Evolutionary conservation across 92 coral and sea anemone genomes (phyloP).

Genomic region (Metridium senile): DNA sequence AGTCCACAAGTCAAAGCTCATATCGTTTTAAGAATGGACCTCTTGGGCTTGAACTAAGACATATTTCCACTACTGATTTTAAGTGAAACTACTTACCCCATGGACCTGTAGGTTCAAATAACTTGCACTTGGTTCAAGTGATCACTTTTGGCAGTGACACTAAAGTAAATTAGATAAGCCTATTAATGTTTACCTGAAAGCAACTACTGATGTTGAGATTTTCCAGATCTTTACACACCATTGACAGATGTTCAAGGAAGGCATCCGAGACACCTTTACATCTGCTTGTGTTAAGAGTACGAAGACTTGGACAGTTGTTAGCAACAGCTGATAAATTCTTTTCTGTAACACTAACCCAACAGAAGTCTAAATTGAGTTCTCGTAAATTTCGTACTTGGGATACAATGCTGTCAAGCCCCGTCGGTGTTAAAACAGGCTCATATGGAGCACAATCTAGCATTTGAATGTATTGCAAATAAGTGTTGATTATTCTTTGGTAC

Average conservation of each 20-base stretch:
- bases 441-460: slow-evolving; percentile 68
- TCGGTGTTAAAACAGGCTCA: slow-evolving; percentile 55
- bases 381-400: slow-evolving; percentile 52
- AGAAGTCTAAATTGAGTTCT: slow-evolving; percentile 70
- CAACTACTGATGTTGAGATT: slow-evolving; percentile 87
- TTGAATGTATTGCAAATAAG: slow-evolving; percentile 40
- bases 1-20: too few species aligned
- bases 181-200: slow-evolving; percentile 58
- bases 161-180: too few species aligned
- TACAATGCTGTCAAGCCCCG: slow-evolving; percentile 61
- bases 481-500: slow-evolving; percentile 51
- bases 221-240: slow-evolving; percentile 58
- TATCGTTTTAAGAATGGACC: too few species aligned
- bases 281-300: slow-evolving; percentile 62
- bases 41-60: too few species aligned
- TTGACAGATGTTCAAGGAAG: slow-evolving; percentile 57
- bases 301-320: slow-evolving; percentile 72
- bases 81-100: too few species aligned
- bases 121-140: too few species aligned
- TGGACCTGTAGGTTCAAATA: too few species aligned
- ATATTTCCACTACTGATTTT: too few species aligned
- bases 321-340: slow-evolving; percentile 65
- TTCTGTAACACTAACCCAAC: slow-evolving; percentile 86
- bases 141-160: too few species aligned
- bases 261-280: slow-evolving; percentile 80